Conservation (phyloP, 1,140 invertebrate species). For the Ericerus pela region DNA sequence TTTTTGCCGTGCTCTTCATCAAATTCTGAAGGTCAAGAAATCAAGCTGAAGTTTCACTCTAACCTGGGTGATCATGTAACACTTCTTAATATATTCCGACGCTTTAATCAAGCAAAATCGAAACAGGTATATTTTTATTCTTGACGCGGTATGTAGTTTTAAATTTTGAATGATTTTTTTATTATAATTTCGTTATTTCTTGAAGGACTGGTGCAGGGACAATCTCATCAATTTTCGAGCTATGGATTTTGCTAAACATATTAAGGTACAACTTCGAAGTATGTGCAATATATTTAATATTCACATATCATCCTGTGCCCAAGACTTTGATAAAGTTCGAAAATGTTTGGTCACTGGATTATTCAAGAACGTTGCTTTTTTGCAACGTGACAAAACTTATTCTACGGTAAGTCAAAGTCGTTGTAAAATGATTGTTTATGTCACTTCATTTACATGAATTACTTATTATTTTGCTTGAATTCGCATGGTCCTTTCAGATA, state of each 20-base stretch:
- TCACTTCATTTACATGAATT: neutral
- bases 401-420: conserved; percentile 41
- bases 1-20: conserved; percentile 36
- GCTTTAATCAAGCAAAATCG: conserved; percentile 52
- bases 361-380: conserved; percentile 78
- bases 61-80: conserved; percentile 85
- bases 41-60: conserved; percentile 66
- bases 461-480: conserved; percentile 15
- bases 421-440: neutral
- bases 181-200: conserved; percentile 18
- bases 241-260: conserved; percentile 62
- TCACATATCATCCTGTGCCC: conserved; percentile 46
- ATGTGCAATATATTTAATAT: conserved; percentile 42
- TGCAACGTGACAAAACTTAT: conserved; percentile 60
- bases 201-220: conserved; percentile 73
- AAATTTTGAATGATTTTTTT: neutral
- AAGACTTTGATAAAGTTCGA: conserved; percentile 52
- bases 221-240: conserved; percentile 79
- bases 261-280: conserved; percentile 64
- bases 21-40: conserved; percentile 46
- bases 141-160: neutral
- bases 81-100: conserved; percentile 73
- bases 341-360: conserved; percentile 68
- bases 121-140: conserved; percentile 44
- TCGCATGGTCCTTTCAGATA: conserved; percentile 35